Percentiles rank a stretch among this genome's conserved stretches.
Evolutionary conservation across 2,888 invertebrate species (phyloP).

Genomic region (Ectemnius cavifrons): DNA sequence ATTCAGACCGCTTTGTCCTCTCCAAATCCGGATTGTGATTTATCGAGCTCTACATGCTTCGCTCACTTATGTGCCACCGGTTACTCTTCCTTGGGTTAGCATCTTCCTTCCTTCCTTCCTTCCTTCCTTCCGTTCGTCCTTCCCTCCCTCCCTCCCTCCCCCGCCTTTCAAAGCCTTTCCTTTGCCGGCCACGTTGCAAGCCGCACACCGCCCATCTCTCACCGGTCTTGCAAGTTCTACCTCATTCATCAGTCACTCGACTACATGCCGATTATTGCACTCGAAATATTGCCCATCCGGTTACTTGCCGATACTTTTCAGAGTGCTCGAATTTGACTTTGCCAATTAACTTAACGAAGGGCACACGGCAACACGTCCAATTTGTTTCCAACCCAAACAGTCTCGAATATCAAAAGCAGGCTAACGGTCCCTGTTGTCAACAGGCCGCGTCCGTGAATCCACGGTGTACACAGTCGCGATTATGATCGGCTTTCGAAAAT

Average conservation of each 20-base stretch:
- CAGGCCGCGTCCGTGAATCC: slow-evolving; percentile 11
- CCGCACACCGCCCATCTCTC: background rate
- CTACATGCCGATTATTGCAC: no score
- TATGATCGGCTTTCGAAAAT: slow-evolving; percentile 27
- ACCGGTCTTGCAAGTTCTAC: background rate
- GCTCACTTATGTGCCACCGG: background rate
- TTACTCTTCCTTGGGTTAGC: background rate
- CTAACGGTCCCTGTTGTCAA: slow-evolving; percentile 43
- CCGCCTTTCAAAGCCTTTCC: background rate
- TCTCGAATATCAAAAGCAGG: slow-evolving; percentile 25
- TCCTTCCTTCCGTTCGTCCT: background rate
- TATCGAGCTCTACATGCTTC: background rate
- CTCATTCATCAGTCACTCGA: background rate
- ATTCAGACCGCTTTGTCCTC: slow-evolving; percentile 23
- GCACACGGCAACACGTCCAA: background rate
- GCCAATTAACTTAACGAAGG: background rate
- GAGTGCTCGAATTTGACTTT: background rate
- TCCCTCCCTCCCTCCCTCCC: background rate
- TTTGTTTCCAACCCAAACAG: slow-evolving; percentile 7
- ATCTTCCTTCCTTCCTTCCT: background rate
- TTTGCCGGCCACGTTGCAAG: slow-evolving; percentile 1
- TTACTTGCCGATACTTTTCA: background rate
- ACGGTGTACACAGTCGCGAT: slow-evolving; percentile 1
- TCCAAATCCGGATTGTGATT: background rate
- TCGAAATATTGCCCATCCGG: background rate